Base-by-base conservation (phyloP, 23 tunicate species). In the Trididemnum nubilum region DNA sequence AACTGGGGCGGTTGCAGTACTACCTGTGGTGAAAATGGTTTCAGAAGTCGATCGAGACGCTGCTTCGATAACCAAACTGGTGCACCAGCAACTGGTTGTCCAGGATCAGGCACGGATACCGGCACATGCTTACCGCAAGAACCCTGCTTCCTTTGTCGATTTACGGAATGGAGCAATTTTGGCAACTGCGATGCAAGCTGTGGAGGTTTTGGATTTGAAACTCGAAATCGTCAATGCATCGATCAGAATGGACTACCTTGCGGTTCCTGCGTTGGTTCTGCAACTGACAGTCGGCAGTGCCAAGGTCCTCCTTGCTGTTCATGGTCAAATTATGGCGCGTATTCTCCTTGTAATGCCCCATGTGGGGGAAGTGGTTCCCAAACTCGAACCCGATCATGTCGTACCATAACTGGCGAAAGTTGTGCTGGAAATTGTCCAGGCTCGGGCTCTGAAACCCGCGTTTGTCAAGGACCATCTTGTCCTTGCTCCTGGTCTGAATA, bases 391-490 rank as follows among this genome's bases (percentile, higher is more conserved):
- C 36, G 82, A 52, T 2, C 35, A 27, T 78, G 82, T 25, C 59
- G 27, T 5, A n/a, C n/a, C n/a, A n/a, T n/a, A n/a, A n/a, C n/a
- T n/a, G n/a, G n/a, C n/a, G n/a, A n/a, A 30, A 25, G 12, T 5
- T 7, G n/a, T 12, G 37, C 65, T 22, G 29, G 65, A 26, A 4
- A 19, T 38, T 26, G 26, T 2, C 7, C 31, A 65, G 65, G 33
- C 31, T 65, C 40, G 7, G 76, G 44, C 9, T 22, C 76, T 15
- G 21, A 40, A 71, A 7, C 65, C 40, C 12, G 2, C 65, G 80
- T 37, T 3, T 74, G 80, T 29, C 63, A 38, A 44, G 80, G 80
- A 37, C 65, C 80, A n/a, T 15, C 76, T 70, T 70, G 76, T 38
- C 19, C 37, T 5, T n/a, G 69, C 7, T 22, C 28, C 25, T 63